phyloP scores from a whole-genome alignment of 2,113 vertebrate species.

The Bagarius yarrelli region DNA sequence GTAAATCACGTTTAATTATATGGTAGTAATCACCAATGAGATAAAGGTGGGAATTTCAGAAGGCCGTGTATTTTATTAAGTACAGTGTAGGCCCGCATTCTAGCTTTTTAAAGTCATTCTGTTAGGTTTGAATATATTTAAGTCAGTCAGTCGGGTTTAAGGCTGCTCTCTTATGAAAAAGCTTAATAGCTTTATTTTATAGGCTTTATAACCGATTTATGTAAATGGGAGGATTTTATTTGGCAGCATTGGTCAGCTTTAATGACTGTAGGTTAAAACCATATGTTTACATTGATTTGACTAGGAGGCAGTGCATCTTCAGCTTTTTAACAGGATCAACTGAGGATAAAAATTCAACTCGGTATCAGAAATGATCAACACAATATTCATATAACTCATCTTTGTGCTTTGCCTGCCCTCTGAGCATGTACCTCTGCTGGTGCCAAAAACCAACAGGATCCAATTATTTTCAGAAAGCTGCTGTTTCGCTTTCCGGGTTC shows the following conservation, averaged over 20 bases:
- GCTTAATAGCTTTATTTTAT: neutral
- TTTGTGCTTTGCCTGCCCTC: conserved; percentile 36
- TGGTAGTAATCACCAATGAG: conserved; percentile 26
- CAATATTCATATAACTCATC: conserved; percentile 23
- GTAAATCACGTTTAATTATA: conserved; percentile 19
- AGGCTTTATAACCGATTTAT: neutral
- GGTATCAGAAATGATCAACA: neutral
- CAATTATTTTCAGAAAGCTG: conserved; percentile 44
- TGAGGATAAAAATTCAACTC: neutral
- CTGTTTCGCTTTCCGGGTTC: neutral
- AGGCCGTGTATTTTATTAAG: conserved; percentile 37
- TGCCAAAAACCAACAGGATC: conserved; percentile 46
- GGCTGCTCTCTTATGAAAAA: neutral
- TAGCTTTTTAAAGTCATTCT: conserved; percentile 36
- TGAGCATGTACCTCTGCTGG: conserved; percentile 26
- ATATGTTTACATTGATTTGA: neutral
- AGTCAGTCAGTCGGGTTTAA: conserved; percentile 21
- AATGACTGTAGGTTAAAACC: neutral
- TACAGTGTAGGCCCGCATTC: conserved; percentile 14
- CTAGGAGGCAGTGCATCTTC: neutral
- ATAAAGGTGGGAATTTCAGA: conserved; percentile 36
- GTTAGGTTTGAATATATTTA: conserved; percentile 11
- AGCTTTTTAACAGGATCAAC: conserved; percentile 7
- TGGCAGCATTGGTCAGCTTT: neutral
- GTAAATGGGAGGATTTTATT: neutral